A percentile compares a stretch with the other conserved stretches of the same genome.
These are phyloP conservation scores for Hypocryptadius cinnamomeus DNA, from an alignment of 2,113 vertebrate species.

Conservation along the genomic window DNA sequence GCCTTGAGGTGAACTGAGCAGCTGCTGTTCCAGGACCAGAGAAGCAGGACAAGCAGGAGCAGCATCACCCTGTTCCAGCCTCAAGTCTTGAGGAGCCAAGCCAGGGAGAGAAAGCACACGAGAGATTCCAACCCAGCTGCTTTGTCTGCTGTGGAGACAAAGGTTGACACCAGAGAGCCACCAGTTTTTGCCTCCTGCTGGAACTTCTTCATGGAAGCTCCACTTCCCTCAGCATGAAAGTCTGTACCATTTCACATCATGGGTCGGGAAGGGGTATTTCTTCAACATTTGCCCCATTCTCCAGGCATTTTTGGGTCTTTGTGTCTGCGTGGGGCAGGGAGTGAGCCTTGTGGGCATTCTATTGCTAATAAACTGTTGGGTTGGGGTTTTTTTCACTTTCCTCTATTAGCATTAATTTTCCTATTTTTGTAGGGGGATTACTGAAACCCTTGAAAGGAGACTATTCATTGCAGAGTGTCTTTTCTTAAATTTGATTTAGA, in stretches of 20 bases:
- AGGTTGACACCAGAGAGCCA: neutral
- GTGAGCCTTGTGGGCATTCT: neutral
- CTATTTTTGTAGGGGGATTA: neutral
- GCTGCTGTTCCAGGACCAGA: too few relatives aligned
- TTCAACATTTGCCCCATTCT: neutral
- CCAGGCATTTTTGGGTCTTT: neutral
- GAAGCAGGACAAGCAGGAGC: neutral
- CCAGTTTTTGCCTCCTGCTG: neutral
- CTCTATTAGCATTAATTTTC: neutral
- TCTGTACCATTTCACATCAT: fast-evolving
- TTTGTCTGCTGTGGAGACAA: neutral
- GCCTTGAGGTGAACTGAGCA: neutral
- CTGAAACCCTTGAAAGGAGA: neutral
- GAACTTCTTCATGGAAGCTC: neutral
- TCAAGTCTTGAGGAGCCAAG: fast-evolving
- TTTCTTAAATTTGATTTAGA: neutral
- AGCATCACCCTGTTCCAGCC: fast-evolving
- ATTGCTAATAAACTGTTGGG: neutral
- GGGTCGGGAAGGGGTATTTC: fast-evolving
- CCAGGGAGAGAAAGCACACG: neutral
- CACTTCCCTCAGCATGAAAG: fast-evolving
- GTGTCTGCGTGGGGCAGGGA: fast-evolving
- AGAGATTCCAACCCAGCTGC: neutral
- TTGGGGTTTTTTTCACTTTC: neutral
- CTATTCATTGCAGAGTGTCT: too few relatives aligned